phyloP scores from a whole-genome alignment of 1,140 invertebrate genomes.

The Papilio machaon region DNA sequence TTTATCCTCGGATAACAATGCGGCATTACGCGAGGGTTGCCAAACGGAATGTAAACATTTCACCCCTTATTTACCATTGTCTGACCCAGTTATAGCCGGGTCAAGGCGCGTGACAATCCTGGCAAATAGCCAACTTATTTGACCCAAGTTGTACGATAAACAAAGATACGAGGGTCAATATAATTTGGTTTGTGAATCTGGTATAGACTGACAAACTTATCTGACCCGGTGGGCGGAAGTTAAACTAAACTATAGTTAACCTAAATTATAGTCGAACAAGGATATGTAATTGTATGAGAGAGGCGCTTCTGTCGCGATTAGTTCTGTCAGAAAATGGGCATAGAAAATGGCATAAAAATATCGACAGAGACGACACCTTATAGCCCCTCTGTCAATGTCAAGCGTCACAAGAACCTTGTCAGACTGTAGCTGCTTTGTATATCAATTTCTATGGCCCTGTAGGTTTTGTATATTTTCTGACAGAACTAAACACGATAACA shows the following conservation, averaged over 20 bases:
- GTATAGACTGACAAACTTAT: not conserved
- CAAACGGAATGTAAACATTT: conserved; percentile 32
- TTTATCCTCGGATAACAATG: not conserved
- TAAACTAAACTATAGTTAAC: not conserved
- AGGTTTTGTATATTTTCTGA: not conserved
- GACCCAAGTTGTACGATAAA: conserved; percentile 1
- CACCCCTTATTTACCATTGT: conserved; percentile 1
- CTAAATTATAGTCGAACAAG: too few relatives aligned
- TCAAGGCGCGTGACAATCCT: conserved; percentile 21
- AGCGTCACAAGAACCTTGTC: not conserved
- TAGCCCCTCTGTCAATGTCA: too few relatives aligned
- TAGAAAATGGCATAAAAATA: too few relatives aligned
- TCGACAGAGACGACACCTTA: too few relatives aligned
- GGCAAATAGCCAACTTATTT: not conserved
- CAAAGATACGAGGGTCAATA: conserved; percentile 8
- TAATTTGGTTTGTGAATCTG: not conserved
- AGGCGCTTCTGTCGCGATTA: too few relatives aligned
- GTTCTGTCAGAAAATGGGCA: too few relatives aligned
- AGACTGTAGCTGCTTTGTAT: not conserved
- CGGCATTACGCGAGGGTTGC: conserved; percentile 1
- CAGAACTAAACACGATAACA: not conserved
- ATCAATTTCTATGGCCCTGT: too few relatives aligned
- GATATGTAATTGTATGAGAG: too few relatives aligned
- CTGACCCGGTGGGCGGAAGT: not conserved
- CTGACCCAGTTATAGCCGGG: conserved; percentile 19